These are phyloP conservation scores for Agonopterix alstromeriana DNA, from an alignment of 2,888 invertebrate genomes.

Conservation along the genomic window DNA sequence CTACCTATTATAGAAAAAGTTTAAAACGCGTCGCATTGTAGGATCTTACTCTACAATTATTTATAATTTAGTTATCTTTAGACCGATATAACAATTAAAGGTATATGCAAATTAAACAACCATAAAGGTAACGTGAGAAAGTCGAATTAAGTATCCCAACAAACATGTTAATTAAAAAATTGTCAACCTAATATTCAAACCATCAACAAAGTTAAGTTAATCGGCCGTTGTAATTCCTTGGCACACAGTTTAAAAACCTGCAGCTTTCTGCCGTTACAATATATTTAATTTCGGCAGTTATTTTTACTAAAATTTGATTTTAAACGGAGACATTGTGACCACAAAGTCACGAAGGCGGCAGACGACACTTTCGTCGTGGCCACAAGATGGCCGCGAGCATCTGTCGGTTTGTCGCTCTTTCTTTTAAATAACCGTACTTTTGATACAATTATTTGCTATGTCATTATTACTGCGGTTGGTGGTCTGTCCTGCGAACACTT, in stretches of 20 bases:
- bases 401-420: conserved; percentile 72
- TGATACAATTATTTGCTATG: conserved; percentile 59
- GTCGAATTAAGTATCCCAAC: too few relatives aligned
- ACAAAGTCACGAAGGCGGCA: conserved; percentile 59
- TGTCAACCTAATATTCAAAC: too few relatives aligned
- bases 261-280: conserved; percentile 40
- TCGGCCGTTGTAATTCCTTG: conserved; percentile 15
- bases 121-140: too few relatives aligned
- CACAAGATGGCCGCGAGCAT: conserved; percentile 71
- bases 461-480: conserved; percentile 59
- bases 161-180: too few relatives aligned
- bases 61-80: too few relatives aligned
- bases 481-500: conserved; percentile 50
- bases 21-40: too few relatives aligned
- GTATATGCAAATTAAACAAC: too few relatives aligned
- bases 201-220: too few relatives aligned
- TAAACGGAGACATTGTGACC: conserved; percentile 66
- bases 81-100: too few relatives aligned
- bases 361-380: conserved; percentile 44
- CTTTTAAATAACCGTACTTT: conserved; percentile 57
- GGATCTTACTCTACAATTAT: too few relatives aligned
- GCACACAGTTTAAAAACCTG: conserved; percentile 36
- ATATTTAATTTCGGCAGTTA: conserved; percentile 39
- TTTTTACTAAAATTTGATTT: conserved; percentile 64
- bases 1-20: too few relatives aligned